Percentiles rank a stretch among this genome's conserved stretches.
These are phyloP conservation scores for Cheilinus undulatus DNA, from an alignment of 2,113 vertebrate genomes.

Conservation along the genomic window DNA sequence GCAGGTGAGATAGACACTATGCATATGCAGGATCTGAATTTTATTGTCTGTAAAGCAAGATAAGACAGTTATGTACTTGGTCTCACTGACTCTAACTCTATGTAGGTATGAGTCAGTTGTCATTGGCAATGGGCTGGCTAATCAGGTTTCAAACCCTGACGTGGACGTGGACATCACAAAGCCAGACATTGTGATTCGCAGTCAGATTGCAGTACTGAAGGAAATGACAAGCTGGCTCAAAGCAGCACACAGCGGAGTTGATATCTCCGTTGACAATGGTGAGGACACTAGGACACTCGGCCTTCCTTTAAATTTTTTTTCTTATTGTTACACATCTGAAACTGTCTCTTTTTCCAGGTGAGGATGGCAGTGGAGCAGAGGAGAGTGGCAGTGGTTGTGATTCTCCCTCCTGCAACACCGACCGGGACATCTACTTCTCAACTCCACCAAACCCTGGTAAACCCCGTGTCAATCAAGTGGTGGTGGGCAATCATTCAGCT, in stretches of 20 bases:
- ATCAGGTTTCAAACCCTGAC: constrained; percentile 94
- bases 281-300: constrained; percentile 57
- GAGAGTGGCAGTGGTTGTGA: constrained; percentile 95
- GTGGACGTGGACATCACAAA: constrained; percentile 95
- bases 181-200: constrained; percentile 91
- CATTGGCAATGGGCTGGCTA: constrained; percentile 93
- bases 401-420: constrained; percentile 82
- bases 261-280: constrained; percentile 90
- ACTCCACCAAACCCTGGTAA: constrained; percentile 69
- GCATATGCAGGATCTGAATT: not conserved
- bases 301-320: accelerated
- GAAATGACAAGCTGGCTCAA: constrained; percentile 95
- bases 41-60: not conserved
- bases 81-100: not conserved
- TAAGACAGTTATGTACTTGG: not conserved
- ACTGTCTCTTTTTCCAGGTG: constrained; percentile 76
- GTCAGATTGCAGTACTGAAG: constrained; percentile 90
- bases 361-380: constrained; percentile 87
- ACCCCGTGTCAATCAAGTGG: constrained; percentile 48
- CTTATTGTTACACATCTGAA: not conserved
- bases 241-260: constrained; percentile 92
- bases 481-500: constrained; percentile 11
- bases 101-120: constrained; percentile 92
- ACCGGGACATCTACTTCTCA: constrained; percentile 87
- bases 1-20: constrained; percentile 86